These are phyloP conservation scores for Aromia moschata DNA, from an alignment of 2,888 invertebrate genomes.

Conservation along the genomic window DNA sequence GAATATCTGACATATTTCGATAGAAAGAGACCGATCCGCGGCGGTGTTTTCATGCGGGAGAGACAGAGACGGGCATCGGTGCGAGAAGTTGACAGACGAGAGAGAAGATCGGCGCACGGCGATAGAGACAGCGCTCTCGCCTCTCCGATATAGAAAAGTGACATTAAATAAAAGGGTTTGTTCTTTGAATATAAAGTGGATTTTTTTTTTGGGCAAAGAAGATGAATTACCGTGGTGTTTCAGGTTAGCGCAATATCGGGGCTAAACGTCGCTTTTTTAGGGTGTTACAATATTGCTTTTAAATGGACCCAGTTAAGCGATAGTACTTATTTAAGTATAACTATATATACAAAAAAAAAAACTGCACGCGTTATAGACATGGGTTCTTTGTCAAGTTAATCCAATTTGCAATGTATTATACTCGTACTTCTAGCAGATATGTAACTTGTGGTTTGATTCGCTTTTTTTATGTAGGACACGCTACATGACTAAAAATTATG, in stretches of 20 bases:
- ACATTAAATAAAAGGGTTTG: constrained; percentile 41
- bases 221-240: constrained; percentile 10
- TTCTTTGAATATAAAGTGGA: constrained; percentile 31
- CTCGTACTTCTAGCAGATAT: too few relatives aligned
- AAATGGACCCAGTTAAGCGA: too few relatives aligned
- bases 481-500: too few relatives aligned
- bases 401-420: too few relatives aligned
- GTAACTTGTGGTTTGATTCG: too few relatives aligned
- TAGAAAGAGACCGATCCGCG: constrained; percentile 40
- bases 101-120: constrained; percentile 29
- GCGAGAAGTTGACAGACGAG: constrained; percentile 23
- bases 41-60: constrained; percentile 7
- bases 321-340: too few relatives aligned
- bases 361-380: too few relatives aligned
- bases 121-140: constrained; percentile 38
- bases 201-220: constrained; percentile 13
- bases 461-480: too few relatives aligned
- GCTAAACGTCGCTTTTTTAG: background rate
- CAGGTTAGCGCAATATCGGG: background rate
- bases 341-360: too few relatives aligned
- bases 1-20: constrained; percentile 61
- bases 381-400: too few relatives aligned
- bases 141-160: constrained; percentile 39
- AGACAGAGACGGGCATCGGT: constrained; percentile 12
- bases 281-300: too few relatives aligned